These are phyloP conservation scores for Cistogaster globosa DNA, from an alignment of 2,888 invertebrate species.

Conservation along the genomic window DNA sequence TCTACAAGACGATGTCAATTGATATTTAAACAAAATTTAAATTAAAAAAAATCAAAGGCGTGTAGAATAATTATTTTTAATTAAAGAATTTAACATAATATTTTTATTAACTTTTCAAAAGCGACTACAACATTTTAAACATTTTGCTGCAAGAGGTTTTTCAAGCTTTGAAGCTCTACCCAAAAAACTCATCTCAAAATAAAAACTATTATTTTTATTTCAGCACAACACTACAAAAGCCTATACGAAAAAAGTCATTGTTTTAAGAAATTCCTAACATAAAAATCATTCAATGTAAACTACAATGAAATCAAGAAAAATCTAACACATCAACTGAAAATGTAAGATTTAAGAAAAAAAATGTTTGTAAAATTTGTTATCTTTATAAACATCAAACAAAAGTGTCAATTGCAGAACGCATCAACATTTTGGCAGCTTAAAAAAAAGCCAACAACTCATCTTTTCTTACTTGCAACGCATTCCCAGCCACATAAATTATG, in stretches of 20 bases:
- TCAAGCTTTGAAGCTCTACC: too few species aligned
- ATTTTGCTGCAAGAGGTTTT: too few species aligned
- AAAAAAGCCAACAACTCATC: conserved; percentile 21
- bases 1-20: too few species aligned
- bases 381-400: conserved; percentile 48
- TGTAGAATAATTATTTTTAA: too few species aligned
- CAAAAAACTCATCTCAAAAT: conserved; percentile 3
- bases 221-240: background rate
- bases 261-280: conserved; percentile 33
- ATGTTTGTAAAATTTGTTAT: conserved; percentile 34
- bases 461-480: background rate
- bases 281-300: conserved; percentile 36
- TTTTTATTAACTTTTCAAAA: too few species aligned
- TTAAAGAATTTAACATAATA: too few species aligned
- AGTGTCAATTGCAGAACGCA: conserved; percentile 61
- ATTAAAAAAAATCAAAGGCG: too few species aligned
- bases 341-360: conserved; percentile 45
- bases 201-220: conserved; percentile 48
- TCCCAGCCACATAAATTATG: background rate
- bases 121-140: too few species aligned
- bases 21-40: too few species aligned
- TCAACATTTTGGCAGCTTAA: conserved; percentile 36
- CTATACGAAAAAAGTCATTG: conserved; percentile 1
- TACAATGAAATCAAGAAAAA: background rate
- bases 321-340: conserved; percentile 9